Evolutionary conservation across 2,888 invertebrate genomes (phyloP).

Genomic region (Chloroclystis v-ata): DNA sequence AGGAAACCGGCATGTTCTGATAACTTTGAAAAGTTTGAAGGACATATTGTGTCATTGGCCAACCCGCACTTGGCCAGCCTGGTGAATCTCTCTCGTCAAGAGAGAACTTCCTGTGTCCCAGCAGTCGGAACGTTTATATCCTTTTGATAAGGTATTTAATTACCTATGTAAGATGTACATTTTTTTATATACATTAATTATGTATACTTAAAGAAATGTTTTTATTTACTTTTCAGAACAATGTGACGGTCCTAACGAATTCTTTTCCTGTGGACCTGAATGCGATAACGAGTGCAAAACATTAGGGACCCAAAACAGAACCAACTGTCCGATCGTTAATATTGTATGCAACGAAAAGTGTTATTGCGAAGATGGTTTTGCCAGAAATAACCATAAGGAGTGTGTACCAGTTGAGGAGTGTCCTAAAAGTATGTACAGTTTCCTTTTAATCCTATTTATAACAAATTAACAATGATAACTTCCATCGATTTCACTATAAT

Average conservation of each 20-base stretch:
- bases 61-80: no score
- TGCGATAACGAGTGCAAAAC: slow-evolving; percentile 41
- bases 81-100: no score
- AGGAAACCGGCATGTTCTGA: no score
- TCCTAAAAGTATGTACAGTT: slow-evolving; percentile 13
- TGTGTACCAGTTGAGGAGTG: slow-evolving; percentile 39
- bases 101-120: no score
- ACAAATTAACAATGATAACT: neutral
- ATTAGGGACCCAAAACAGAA: slow-evolving; percentile 32
- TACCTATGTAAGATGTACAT: no score
- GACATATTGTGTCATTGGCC: no score
- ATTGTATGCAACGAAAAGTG: slow-evolving; percentile 37
- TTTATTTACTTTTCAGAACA: slow-evolving; percentile 23
- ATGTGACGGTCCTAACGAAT: slow-evolving; percentile 28
- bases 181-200: no score
- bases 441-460: neutral
- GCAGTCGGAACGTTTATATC: no score
- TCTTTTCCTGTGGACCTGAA: slow-evolving; percentile 29
- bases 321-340: slow-evolving; percentile 37
- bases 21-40: no score
- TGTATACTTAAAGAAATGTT: neutral
- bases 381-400: slow-evolving; percentile 30
- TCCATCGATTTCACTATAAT: no score
- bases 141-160: no score
- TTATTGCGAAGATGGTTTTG: slow-evolving; percentile 40